A percentile compares a stretch with the other conserved stretches of the same genome.
These are phyloP conservation scores for Arothron firmamentum DNA, from an alignment of 2,113 vertebrate genomes.

Conservation along the genomic window DNA sequence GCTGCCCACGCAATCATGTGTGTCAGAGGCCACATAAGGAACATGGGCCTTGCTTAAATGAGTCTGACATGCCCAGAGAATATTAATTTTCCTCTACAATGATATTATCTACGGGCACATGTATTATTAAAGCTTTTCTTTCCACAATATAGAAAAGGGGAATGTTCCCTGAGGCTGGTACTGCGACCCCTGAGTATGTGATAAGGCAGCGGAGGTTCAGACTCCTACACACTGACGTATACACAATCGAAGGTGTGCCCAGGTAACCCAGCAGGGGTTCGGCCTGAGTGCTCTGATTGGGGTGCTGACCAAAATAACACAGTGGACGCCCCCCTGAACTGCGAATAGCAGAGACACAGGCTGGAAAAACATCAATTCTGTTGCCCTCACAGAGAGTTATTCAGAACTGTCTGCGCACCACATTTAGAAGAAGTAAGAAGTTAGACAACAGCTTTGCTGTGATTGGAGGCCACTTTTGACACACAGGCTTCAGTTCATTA, in stretches of 20 bases:
- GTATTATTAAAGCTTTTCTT: conserved; percentile 59
- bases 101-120: conserved; percentile 15
- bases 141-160: conserved; percentile 48
- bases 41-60: conserved; percentile 61
- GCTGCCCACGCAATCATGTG: conserved; percentile 70
- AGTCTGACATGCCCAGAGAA: conserved; percentile 62
- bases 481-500: conserved; percentile 30
- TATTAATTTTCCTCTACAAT: conserved; percentile 51
- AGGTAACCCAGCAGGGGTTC: conserved; percentile 23
- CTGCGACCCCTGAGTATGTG: conserved; percentile 21
- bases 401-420: conserved; percentile 11
- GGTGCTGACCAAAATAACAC: conserved; percentile 57
- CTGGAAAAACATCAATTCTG: conserved; percentile 45
- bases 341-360: conserved; percentile 26
- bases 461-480: conserved; percentile 51
- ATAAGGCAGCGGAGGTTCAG: conserved; percentile 33
- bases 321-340: conserved; percentile 18
- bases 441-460: conserved; percentile 51
- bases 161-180: conserved; percentile 30
- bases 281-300: conserved; percentile 54
- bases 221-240: conserved; percentile 1
- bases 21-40: conserved; percentile 64
- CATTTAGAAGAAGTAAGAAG: conserved; percentile 37
- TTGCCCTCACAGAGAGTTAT: conserved; percentile 27
- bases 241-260: conserved; percentile 2